Evolutionary conservation across 2,113 vertebrate genomes (phyloP), one percentile per base, ranked within the genome.

Genomic region (Aphyosemion australe): DNA sequence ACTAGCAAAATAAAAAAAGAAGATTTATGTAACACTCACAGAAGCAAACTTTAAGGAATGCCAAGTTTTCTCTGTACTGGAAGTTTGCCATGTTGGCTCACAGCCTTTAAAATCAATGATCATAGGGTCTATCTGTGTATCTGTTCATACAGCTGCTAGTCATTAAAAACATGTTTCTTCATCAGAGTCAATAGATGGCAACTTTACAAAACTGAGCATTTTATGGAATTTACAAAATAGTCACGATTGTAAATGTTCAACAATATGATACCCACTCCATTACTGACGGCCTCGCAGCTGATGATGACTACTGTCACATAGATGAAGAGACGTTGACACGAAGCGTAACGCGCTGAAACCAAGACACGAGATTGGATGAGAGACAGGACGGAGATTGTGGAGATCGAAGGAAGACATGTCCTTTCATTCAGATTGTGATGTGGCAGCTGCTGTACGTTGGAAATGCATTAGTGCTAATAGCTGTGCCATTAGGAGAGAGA

Each of bases 391-490:
- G 76, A 89, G 83, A 84, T 84, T 79, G 84, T 76, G 61, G 78
- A 89, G 78, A 79, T 86, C 47, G 80, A 72, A 68, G 73, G 69
- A 84, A 87, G 88, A 88, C 78, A 43, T 84, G 87, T 84, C 81
- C 92, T 93, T 92, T 90, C 91, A 90, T 85, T 92, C 89, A 87
- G 79, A 92, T 90, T 90, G 88, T 83, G 78, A 89, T 67, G 87
- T 89, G 82, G 91, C 94, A 95, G 94, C 93, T 94, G 95, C 93
- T 90, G 91, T 93, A 92, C 79, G 91, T 94, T 94, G 93, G 93
- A 85, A 84, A 95, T 93, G 94, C 95, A 93, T 94, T 95, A 94
- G 93, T 78, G 88, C 94, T 95, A 94, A 95, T 95, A 94, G 94
- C 92, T 88, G 91, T 91, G 87, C 94, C 94, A 93, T 95, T 94